Conservation (phyloP, 2,888 invertebrate species). For the Archips crataeganus region DNA sequence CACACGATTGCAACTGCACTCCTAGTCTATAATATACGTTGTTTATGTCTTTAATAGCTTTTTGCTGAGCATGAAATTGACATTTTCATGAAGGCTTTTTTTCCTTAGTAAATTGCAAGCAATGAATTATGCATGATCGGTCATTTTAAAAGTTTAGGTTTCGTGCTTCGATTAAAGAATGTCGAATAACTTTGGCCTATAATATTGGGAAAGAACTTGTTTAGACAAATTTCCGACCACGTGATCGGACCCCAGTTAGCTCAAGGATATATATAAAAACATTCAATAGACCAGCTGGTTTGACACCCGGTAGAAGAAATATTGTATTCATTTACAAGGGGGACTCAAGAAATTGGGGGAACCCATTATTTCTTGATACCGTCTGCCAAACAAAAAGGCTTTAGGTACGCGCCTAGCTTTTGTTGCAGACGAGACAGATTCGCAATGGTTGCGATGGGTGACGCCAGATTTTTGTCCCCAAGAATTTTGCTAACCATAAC, state of each 20-base stretch:
- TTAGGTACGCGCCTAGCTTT: constrained; percentile 59
- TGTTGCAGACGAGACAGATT: constrained; percentile 68
- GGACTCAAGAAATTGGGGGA: constrained; percentile 71
- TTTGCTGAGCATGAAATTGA: constrained; percentile 54
- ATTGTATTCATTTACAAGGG: constrained; percentile 74
- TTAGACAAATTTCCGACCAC: constrained; percentile 74
- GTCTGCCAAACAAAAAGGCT: constrained; percentile 57
- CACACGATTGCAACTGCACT: constrained; percentile 68
- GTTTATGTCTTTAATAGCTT: constrained; percentile 50
- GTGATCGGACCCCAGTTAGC: constrained; percentile 53
- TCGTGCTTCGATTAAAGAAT: background rate
- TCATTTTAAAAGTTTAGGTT: background rate
- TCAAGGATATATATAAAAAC: constrained; percentile 52
- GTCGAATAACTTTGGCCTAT: background rate
- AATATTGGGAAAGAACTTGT: constrained; percentile 46
- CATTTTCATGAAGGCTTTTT: constrained; percentile 57
- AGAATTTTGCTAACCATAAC: constrained; percentile 55
- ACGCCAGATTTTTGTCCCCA: constrained; percentile 51
- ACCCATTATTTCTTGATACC: constrained; percentile 62
- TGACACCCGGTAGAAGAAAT: constrained; percentile 70
- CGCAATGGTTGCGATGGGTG: constrained; percentile 59
- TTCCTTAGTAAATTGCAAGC: constrained; percentile 39
- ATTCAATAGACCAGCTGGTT: constrained; percentile 82
- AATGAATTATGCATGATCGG: constrained; percentile 18
- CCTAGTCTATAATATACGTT: constrained; percentile 48